A percentile compares a stretch with the other conserved stretches of the same genome.
These are phyloP conservation scores for Cephonodes hylas DNA, from an alignment of 2,888 invertebrate genomes.

Conservation along the genomic window DNA sequence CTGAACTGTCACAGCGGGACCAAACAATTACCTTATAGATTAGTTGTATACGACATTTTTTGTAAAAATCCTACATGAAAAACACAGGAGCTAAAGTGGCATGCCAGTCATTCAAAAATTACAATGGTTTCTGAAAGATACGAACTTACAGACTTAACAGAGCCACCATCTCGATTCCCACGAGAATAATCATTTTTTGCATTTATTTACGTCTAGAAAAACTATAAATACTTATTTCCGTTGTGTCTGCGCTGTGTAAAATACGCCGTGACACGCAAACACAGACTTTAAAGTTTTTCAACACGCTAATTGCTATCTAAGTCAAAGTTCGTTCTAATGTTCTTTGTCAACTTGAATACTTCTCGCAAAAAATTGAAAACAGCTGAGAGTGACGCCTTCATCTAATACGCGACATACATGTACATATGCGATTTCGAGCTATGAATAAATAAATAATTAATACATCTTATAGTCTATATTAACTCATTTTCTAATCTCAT, in stretches of 20 bases:
- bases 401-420: too few relatives aligned
- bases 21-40: neutral
- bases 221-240: conserved; percentile 45
- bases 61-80: too few relatives aligned
- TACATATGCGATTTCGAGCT: too few relatives aligned
- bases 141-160: neutral
- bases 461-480: too few relatives aligned
- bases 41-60: neutral
- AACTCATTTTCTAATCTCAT: too few relatives aligned
- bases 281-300: neutral
- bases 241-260: conserved; percentile 30
- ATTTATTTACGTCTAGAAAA: conserved; percentile 33
- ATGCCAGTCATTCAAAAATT: neutral
- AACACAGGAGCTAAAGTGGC: neutral
- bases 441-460: too few relatives aligned
- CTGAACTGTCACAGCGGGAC: too few relatives aligned
- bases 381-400: too few relatives aligned
- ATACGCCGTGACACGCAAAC: conserved; percentile 26
- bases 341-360: too few relatives aligned
- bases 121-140: conserved; percentile 7
- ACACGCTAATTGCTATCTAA: neutral
- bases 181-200: conserved; percentile 42
- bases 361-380: too few relatives aligned
- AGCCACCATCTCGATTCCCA: conserved; percentile 31
- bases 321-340: too few relatives aligned